Evolutionary conservation across 1,140 invertebrate genomes (phyloP).

Genomic region (Linepithema humile): DNA sequence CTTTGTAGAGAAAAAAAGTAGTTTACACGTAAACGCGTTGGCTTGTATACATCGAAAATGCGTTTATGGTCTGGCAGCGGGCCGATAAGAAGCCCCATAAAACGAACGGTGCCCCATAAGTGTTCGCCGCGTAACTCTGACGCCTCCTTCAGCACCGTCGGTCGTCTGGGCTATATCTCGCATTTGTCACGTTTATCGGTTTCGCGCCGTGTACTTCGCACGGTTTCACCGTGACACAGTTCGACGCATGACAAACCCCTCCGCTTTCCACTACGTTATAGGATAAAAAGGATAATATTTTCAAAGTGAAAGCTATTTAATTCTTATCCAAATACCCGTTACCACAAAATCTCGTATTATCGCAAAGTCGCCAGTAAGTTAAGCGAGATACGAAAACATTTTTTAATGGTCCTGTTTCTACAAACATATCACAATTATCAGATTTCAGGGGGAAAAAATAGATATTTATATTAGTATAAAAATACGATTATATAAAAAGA

Average conservation of each 20-base stretch:
- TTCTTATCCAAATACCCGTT: conserved; percentile 19
- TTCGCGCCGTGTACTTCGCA: conserved; percentile 53
- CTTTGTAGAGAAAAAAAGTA: not conserved
- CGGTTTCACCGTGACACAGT: conserved; percentile 67
- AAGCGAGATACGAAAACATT: not conserved
- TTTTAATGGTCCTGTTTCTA: not conserved
- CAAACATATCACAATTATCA: too few species aligned
- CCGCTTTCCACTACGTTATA: not conserved
- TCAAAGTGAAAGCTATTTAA: conserved; percentile 38
- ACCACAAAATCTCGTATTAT: not conserved
- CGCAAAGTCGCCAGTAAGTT: not conserved
- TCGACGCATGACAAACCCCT: conserved; percentile 52
- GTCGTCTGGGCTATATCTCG: conserved; percentile 71
- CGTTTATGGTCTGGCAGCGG: conserved; percentile 81
- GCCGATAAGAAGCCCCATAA: conserved; percentile 82
- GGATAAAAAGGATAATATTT: not conserved
- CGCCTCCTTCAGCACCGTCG: conserved; percentile 67
- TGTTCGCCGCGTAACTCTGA: conserved; percentile 72
- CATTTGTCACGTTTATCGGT: conserved; percentile 80
- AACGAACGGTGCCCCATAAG: conserved; percentile 80
- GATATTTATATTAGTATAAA: too few species aligned
- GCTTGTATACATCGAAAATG: conserved; percentile 67
- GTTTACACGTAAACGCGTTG: conserved; percentile 68
- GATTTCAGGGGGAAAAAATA: too few species aligned
- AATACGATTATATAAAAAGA: too few species aligned